phyloP scores from a whole-genome alignment of 2,888 invertebrate genomes.

The Pedicia rivosa region DNA sequence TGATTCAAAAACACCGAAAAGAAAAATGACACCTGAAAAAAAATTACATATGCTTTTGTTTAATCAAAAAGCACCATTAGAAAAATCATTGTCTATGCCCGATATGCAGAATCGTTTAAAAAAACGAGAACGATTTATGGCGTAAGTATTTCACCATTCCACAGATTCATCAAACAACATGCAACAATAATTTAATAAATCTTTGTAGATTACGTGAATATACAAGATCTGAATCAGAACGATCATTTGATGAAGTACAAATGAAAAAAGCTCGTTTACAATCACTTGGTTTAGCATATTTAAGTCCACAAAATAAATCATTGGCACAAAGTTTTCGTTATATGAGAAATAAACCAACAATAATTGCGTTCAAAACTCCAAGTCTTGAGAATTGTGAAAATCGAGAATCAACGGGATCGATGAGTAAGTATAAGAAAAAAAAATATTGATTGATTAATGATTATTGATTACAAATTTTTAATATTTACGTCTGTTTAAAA shows the following conservation, averaged over 20 bases:
- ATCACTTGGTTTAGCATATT: slow-evolving; percentile 48
- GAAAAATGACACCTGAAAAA: slow-evolving; percentile 32
- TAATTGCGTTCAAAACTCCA: slow-evolving; percentile 75
- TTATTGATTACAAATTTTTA: neutral
- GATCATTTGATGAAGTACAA: slow-evolving; percentile 52
- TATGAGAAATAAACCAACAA: slow-evolving; percentile 77
- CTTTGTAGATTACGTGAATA: slow-evolving; percentile 46
- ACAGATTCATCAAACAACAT: neutral
- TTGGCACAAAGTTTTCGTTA: slow-evolving; percentile 78
- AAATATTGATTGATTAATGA: neutral
- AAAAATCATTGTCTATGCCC: slow-evolving; percentile 71
- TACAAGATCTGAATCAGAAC: slow-evolving; percentile 65
- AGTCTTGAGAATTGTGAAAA: slow-evolving; percentile 54
- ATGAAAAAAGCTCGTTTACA: slow-evolving; percentile 45
- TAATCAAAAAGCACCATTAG: slow-evolving; percentile 43
- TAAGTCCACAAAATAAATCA: slow-evolving; percentile 62
- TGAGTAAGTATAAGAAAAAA: slow-evolving; percentile 30
- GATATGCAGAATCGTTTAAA: slow-evolving; percentile 63
- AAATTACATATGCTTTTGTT: slow-evolving; percentile 36
- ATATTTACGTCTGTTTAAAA: slow-evolving; percentile 8
- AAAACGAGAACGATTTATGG: slow-evolving; percentile 48
- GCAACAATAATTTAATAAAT: neutral
- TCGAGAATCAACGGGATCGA: slow-evolving; percentile 36
- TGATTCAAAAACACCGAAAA: slow-evolving; percentile 16
- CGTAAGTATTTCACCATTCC: slow-evolving; percentile 38